Conservation (phyloP, 2,888 invertebrate species). For the Netelia inedita region DNA sequence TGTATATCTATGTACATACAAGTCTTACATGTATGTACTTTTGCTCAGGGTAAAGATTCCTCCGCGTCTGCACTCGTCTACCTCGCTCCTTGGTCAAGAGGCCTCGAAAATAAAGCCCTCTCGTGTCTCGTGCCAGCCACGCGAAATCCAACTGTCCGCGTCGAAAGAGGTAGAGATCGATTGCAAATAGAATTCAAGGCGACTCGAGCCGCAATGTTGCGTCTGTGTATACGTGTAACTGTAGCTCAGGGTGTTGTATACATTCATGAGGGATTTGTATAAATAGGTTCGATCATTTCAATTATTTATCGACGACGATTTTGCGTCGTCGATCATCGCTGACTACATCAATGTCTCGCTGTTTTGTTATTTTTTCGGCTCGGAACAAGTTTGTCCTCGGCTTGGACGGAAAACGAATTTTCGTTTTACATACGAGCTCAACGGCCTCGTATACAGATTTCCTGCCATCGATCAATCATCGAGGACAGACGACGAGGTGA, state of each 20-base stretch:
- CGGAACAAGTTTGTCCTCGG: neutral
- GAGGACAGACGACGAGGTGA: slow-evolving; percentile 64
- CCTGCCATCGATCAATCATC: slow-evolving; percentile 33
- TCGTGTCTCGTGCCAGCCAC: slow-evolving; percentile 3
- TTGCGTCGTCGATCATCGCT: slow-evolving; percentile 66
- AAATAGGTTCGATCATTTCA: slow-evolving; percentile 36
- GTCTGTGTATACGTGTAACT: slow-evolving; percentile 10
- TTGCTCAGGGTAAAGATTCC: slow-evolving; percentile 26
- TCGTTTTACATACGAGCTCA: neutral
- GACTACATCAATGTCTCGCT: slow-evolving; percentile 59
- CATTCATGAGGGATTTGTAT: neutral
- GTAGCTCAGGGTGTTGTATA: slow-evolving; percentile 29
- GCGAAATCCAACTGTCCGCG: neutral
- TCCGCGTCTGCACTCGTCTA: slow-evolving; percentile 20
- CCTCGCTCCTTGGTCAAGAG: slow-evolving; percentile 29
- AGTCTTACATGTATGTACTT: slow-evolving; percentile 2
- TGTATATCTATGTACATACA: slow-evolving; percentile 17
- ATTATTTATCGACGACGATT: slow-evolving; percentile 61
- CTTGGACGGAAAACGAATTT: slow-evolving; percentile 2
- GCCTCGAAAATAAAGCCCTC: slow-evolving; percentile 44
- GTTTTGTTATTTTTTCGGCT: slow-evolving; percentile 6
- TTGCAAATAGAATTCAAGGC: slow-evolving; percentile 60
- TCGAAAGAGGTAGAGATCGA: slow-evolving; percentile 46
- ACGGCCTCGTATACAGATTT: neutral
- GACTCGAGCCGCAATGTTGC: slow-evolving; percentile 39